Percentiles rank a stretch among this genome's conserved stretches.
phyloP scores from a whole-genome alignment of 2,888 invertebrate species.

The Chaitophorus viminalis region DNA sequence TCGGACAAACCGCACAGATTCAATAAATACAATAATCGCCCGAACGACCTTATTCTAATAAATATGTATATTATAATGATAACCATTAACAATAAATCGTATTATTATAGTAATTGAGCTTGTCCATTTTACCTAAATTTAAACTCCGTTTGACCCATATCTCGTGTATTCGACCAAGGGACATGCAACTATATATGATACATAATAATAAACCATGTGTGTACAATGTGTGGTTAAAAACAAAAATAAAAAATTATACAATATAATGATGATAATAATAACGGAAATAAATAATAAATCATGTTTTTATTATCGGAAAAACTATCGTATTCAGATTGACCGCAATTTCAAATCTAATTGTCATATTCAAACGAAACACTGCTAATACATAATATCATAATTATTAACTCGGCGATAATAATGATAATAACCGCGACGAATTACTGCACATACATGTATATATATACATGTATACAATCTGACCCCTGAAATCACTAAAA shows the following conservation, averaged over 20 bases:
- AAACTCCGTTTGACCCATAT: background rate
- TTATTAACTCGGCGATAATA: background rate
- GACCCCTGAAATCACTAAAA: too few relatives aligned
- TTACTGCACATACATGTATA: too few relatives aligned
- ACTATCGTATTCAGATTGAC: background rate
- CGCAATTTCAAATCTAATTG: background rate
- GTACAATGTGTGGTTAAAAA: too few relatives aligned
- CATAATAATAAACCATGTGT: background rate
- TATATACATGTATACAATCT: too few relatives aligned
- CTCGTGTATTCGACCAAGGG: background rate
- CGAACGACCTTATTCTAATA: background rate
- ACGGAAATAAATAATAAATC: background rate
- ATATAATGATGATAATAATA: too few relatives aligned
- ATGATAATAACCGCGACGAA: background rate
- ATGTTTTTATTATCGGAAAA: background rate
- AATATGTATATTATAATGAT: background rate
- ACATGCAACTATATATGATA: too few relatives aligned
- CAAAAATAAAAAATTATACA: background rate
- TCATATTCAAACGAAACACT: background rate
- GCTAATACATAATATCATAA: background rate
- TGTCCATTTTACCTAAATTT: background rate
- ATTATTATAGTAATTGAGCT: background rate
- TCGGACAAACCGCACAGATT: background rate
- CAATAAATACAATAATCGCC: background rate
- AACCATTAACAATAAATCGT: background rate